Evolutionary conservation across 2,888 invertebrate genomes (phyloP).

Genomic region (Cryptosula pallasiana): DNA sequence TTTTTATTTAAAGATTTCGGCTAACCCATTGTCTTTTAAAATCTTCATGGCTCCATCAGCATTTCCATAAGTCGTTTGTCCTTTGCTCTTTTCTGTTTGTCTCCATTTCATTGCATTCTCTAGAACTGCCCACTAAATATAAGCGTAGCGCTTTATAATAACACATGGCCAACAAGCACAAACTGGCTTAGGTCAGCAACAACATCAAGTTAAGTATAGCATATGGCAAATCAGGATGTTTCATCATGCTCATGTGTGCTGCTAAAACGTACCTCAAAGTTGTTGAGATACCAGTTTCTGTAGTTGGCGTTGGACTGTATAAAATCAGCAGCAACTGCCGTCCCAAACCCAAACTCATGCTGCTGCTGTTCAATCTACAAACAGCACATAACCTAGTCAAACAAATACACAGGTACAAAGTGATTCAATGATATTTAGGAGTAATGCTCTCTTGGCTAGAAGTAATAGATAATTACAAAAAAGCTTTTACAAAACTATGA

Average conservation of each 20-base stretch:
- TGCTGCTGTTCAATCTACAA: conserved; percentile 10
- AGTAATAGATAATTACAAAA: no score
- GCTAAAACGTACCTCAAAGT: conserved; percentile 33
- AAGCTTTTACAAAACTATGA: no score
- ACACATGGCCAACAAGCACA: no score
- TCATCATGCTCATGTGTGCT: no score
- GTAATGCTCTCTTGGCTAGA: no score
- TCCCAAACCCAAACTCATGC: conserved; percentile 33
- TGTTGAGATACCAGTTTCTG: conserved; percentile 32
- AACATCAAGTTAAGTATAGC: no score
- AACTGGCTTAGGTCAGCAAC: no score
- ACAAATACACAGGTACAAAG: no score
- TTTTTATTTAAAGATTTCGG: no score
- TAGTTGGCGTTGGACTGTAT: conserved; percentile 26
- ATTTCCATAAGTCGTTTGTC: neutral
- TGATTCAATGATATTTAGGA: no score
- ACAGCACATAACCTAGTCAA: no score
- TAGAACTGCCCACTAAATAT: conserved; percentile 32
- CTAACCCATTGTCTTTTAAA: conserved; percentile 24
- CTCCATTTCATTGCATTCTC: conserved; percentile 36
- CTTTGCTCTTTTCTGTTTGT: conserved; percentile 30
- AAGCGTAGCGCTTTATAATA: neutral
- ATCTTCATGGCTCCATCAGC: conserved; percentile 16
- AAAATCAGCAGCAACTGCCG: conserved; percentile 31
- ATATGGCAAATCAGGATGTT: no score